A percentile compares a stretch with the other conserved stretches of the same genome.
These are phyloP conservation scores for Mesopsocus fuscifrons DNA, from an alignment of 2,888 invertebrate genomes.

Conservation along the genomic window DNA sequence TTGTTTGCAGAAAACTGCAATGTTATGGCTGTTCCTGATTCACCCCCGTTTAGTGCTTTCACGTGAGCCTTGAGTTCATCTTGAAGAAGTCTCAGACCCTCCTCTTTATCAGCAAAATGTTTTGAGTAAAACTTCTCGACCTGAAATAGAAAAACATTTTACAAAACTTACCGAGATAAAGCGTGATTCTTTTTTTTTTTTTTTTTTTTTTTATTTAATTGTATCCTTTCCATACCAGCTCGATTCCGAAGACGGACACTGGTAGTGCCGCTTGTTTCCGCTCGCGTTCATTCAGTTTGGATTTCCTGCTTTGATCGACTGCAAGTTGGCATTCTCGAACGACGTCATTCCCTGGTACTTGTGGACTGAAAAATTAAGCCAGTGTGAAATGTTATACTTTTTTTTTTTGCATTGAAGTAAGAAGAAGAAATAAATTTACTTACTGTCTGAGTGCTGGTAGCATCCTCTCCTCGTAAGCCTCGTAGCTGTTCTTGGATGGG, in stretches of 20 bases:
- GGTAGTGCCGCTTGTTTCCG: conserved; percentile 76
- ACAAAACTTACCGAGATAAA: no score
- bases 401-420: not conserved
- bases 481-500: conserved; percentile 42
- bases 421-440: conserved; percentile 22
- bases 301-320: conserved; percentile 26
- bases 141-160: conserved; percentile 27
- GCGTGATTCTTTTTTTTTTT: no score
- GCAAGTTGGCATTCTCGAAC: conserved; percentile 46
- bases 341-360: conserved; percentile 69
- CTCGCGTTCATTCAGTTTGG: conserved; percentile 55
- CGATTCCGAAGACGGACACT: conserved; percentile 78
- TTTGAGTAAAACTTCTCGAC: conserved; percentile 82
- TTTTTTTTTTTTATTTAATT: no score
- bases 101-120: conserved; percentile 76
- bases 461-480: conserved; percentile 72
- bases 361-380: conserved; percentile 26
- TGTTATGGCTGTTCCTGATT: conserved; percentile 14
- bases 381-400: not conserved
- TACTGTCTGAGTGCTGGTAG: conserved; percentile 73
- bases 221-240: conserved; percentile 53
- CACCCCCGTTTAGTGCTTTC: conserved; percentile 7
- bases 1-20: conserved; percentile 44
- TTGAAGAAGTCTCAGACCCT: conserved; percentile 53
- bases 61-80: conserved; percentile 27